Evolutionary conservation across 2,113 vertebrate genomes (phyloP).

Genomic region (Oplegnathus fasciatus): DNA sequence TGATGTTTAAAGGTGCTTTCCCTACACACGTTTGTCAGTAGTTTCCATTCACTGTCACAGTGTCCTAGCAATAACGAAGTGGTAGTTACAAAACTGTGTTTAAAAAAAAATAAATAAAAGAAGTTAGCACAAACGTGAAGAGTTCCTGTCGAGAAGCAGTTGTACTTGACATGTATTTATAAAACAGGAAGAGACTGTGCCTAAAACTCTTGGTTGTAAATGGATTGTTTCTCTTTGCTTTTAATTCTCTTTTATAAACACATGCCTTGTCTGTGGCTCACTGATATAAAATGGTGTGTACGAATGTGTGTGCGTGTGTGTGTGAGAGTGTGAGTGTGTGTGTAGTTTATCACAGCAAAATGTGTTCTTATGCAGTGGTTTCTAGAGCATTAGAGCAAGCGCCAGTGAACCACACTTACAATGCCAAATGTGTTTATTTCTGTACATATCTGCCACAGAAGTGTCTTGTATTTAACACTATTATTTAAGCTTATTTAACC

Average conservation of each 20-base stretch:
- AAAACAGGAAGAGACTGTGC: slow-evolving; percentile 92
- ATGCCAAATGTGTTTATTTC: slow-evolving; percentile 92
- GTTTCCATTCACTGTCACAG: slow-evolving; percentile 91
- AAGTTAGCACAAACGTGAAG: slow-evolving; percentile 87
- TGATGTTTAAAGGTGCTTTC: slow-evolving; percentile 92
- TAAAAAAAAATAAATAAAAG: slow-evolving; percentile 43
- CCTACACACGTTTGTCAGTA: slow-evolving; percentile 87
- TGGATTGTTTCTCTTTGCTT: slow-evolving; percentile 82
- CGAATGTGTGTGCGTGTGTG: slow-evolving; percentile 73
- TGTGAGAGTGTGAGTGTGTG: slow-evolving; percentile 78
- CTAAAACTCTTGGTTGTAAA: slow-evolving; percentile 90
- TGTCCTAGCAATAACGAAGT: slow-evolving; percentile 96
- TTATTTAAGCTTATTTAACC: slow-evolving; percentile 99
- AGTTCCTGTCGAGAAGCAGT: slow-evolving; percentile 84
- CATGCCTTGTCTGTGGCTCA: slow-evolving; percentile 93
- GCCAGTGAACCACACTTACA: slow-evolving; percentile 87
- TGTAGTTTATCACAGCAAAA: slow-evolving; percentile 84
- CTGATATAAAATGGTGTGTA: slow-evolving; percentile 74
- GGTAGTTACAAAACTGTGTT: slow-evolving; percentile 87
- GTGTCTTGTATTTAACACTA: slow-evolving; percentile 97
- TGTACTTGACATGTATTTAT: slow-evolving; percentile 91
- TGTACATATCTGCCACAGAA: slow-evolving; percentile 94
- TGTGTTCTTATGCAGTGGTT: slow-evolving; percentile 80
- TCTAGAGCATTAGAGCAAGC: slow-evolving; percentile 77
- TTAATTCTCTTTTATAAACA: slow-evolving; percentile 80